Conservation (phyloP, 2,797 vertebrate genomes). For the Todus mexicanus region DNA sequence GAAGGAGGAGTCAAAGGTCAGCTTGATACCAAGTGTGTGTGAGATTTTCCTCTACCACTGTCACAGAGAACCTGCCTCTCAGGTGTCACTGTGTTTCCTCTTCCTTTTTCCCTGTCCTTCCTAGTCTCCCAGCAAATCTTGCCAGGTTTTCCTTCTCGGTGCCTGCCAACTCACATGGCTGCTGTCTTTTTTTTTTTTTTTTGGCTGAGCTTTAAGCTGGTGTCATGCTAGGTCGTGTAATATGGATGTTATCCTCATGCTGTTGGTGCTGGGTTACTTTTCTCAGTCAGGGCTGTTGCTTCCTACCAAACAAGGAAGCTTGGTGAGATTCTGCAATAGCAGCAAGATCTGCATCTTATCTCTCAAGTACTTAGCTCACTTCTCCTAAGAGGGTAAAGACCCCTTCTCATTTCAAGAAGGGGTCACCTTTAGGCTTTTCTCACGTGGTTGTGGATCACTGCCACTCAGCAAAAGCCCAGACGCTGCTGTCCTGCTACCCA, state of each 20-base stretch:
- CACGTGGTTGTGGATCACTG: not conserved
- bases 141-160: rapidly evolving
- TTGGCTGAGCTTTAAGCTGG: not conserved
- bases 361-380: not conserved
- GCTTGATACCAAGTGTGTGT: too few species aligned
- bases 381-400: not conserved
- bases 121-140: not conserved
- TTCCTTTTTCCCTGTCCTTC: not conserved
- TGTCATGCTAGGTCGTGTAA: rapidly evolving
- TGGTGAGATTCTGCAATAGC: too few species aligned
- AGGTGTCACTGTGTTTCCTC: not conserved
- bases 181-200: not conserved
- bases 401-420: not conserved
- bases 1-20: not conserved
- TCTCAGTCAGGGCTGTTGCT: not conserved
- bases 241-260: not conserved
- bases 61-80: too few species aligned
- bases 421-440: not conserved
- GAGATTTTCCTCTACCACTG: not conserved
- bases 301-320: not conserved
- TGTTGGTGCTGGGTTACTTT: not conserved
- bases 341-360: not conserved
- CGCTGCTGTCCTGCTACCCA: not conserved
- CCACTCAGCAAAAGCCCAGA: not conserved
- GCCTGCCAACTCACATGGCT: not conserved